Percentiles rank a stretch among this genome's conserved stretches.
phyloP scores from a whole-genome alignment of 2,113 vertebrate species.

The Leptocoma aspasia region DNA sequence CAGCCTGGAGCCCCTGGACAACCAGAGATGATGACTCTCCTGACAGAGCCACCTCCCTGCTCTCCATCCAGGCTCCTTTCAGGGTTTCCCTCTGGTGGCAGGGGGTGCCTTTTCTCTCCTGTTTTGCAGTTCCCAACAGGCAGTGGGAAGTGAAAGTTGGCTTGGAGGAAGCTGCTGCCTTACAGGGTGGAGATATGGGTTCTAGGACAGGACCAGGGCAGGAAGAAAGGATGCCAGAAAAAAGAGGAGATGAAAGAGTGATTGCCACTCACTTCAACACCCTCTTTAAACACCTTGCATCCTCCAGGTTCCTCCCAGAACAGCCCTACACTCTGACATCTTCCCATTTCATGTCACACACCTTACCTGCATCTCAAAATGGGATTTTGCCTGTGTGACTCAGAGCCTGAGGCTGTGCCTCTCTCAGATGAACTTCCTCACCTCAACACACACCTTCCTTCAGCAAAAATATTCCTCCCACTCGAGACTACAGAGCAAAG shows the following conservation, averaged over 20 bases:
- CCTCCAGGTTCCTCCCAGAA: background rate
- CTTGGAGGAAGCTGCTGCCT: background rate
- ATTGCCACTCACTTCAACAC: background rate
- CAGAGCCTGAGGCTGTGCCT: background rate
- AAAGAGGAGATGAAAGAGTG: background rate
- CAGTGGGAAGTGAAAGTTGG: background rate
- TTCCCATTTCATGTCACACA: background rate
- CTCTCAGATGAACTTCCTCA: background rate
- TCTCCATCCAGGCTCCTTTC: background rate
- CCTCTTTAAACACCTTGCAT: background rate
- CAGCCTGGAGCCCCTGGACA: background rate
- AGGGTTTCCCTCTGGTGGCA: background rate
- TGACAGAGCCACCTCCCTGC: background rate
- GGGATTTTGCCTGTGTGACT: background rate
- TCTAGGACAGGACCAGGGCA: background rate
- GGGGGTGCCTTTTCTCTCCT: background rate
- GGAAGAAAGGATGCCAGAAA: background rate
- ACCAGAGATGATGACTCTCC: background rate
- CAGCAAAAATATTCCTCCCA: background rate
- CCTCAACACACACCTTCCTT: background rate
- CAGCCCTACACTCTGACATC: background rate
- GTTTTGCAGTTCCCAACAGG: background rate
- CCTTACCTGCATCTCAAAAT: background rate
- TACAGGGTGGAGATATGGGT: accelerated
- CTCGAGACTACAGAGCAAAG: background rate